Evolutionary conservation across 2,888 invertebrate genomes (phyloP).

Genomic region (Apamea monoglypha): DNA sequence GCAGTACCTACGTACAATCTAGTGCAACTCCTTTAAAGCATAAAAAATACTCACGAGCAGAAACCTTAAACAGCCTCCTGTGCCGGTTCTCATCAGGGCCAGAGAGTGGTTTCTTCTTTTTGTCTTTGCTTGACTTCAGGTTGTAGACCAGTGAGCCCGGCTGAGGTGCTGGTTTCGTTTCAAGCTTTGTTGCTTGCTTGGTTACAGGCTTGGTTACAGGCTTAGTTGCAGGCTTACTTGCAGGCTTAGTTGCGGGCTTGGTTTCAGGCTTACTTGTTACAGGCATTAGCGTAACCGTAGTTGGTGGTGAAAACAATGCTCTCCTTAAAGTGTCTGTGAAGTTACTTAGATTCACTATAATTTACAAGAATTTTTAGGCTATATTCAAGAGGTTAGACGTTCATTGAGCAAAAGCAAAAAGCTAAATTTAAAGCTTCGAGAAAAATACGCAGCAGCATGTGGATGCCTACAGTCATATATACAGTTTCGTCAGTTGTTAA

Average conservation of each 20-base stretch:
- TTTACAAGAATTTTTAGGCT: neutral
- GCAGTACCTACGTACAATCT: neutral
- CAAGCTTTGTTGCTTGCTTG: no score
- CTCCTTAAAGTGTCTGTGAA: conserved; percentile 2
- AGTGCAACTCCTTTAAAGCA: neutral
- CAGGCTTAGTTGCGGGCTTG: no score
- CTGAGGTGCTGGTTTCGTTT: neutral
- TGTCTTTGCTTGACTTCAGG: conserved; percentile 6
- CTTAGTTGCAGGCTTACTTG: no score
- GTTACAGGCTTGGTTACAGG: neutral
- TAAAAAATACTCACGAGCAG: conserved; percentile 36
- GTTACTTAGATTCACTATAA: neutral
- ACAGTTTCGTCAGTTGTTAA: neutral
- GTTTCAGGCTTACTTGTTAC: neutral
- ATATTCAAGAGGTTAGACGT: neutral
- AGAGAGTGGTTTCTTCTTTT: neutral
- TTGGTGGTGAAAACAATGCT: neutral
- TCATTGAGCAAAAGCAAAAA: no score
- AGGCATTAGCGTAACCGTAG: rapidly evolving
- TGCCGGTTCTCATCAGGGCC: neutral
- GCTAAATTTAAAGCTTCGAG: neutral
- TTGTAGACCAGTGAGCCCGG: conserved; percentile 19
- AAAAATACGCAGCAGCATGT: neutral
- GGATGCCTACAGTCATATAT: neutral
- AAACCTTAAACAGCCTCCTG: conserved; percentile 34